These are phyloP conservation scores for Gallinago paraguaiae DNA, from an alignment of 2,113 vertebrate genomes.

Conservation along the genomic window DNA sequence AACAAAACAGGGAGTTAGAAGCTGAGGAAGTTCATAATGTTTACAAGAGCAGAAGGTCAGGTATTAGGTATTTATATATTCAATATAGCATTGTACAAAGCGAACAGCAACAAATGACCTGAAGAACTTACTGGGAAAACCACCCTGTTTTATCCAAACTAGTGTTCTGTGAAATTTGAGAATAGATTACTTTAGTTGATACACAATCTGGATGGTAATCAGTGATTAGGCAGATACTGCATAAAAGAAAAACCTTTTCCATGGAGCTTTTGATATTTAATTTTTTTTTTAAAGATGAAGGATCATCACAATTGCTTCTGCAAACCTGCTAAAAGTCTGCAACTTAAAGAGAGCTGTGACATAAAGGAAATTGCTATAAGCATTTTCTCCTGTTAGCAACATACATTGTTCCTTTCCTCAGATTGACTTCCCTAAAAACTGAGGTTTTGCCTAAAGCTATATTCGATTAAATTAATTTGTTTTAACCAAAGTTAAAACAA, in stretches of 20 bases:
- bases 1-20: background rate
- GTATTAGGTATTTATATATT: background rate
- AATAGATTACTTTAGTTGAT: background rate
- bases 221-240: background rate
- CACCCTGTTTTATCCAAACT: background rate
- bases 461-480: background rate
- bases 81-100: background rate
- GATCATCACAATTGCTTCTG: background rate
- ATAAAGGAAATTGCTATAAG: background rate
- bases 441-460: background rate
- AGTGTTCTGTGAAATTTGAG: background rate
- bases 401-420: background rate
- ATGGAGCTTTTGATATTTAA: background rate
- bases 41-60: background rate
- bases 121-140: background rate
- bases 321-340: background rate
- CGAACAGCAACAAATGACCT: background rate
- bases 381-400: background rate
- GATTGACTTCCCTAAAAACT: background rate
- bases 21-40: background rate
- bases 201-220: background rate
- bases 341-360: background rate
- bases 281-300: background rate
- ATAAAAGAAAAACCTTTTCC: background rate
- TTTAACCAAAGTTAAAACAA: background rate